These are phyloP conservation scores for Acrocyrtus sp. DNA, from an alignment of 2,888 invertebrate species.

Conservation along the genomic window DNA sequence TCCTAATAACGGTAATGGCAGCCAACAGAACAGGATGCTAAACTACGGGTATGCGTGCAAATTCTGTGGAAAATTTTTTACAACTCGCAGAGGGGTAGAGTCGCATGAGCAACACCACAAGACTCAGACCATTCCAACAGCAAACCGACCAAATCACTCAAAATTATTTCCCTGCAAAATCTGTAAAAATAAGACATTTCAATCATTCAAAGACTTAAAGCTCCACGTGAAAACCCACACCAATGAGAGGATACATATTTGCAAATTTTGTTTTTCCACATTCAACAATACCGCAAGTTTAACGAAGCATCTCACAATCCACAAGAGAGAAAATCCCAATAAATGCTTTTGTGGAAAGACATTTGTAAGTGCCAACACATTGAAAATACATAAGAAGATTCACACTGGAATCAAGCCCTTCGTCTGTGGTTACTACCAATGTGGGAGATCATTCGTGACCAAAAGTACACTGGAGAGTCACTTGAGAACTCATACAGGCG, in stretches of 20 bases:
- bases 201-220: slow-evolving; percentile 33
- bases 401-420: slow-evolving; percentile 47
- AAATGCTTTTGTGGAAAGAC: slow-evolving; percentile 42
- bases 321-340: slow-evolving; percentile 43
- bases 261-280: slow-evolving; percentile 45
- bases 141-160: background rate
- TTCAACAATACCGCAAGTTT: slow-evolving; percentile 41
- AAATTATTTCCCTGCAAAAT: slow-evolving; percentile 32
- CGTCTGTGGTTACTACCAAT: slow-evolving; percentile 29
- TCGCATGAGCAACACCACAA: slow-evolving; percentile 38
- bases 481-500: slow-evolving; percentile 35
- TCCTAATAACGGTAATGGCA: background rate
- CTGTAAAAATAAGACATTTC: slow-evolving; percentile 32
- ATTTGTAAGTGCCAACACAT: slow-evolving; percentile 31
- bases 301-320: slow-evolving; percentile 44
- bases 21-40: background rate
- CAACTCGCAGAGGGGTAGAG: slow-evolving; percentile 34
- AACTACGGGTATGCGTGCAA: slow-evolving; percentile 29
- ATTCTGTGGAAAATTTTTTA: slow-evolving; percentile 38
- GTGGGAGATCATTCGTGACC: slow-evolving; percentile 37
- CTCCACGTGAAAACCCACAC: slow-evolving; percentile 44
- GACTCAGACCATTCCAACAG: background rate
- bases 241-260: slow-evolving; percentile 38
- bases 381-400: slow-evolving; percentile 48
- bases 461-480: slow-evolving; percentile 41